Evolutionary conservation across 1,140 invertebrate genomes (phyloP).

Genomic region (Bradynema listronoti): DNA sequence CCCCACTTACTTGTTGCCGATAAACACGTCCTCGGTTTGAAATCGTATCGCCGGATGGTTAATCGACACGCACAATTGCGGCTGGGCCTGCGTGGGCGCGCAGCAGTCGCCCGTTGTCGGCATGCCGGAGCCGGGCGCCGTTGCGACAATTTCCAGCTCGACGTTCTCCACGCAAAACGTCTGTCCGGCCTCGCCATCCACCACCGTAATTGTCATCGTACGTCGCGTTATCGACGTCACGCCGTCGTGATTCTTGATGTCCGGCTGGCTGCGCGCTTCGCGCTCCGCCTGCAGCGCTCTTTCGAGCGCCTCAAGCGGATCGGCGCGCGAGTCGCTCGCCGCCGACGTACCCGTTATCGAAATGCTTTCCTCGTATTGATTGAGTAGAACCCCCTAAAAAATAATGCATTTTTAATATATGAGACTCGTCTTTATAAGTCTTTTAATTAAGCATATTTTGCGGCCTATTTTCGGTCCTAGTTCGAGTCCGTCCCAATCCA

Average conservation of each 20-base stretch:
- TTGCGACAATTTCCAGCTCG: background rate
- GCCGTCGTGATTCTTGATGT: background rate
- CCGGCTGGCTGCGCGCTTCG: too few species aligned
- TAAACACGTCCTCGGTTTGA: conserved; percentile 15
- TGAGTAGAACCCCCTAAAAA: conserved; percentile 11
- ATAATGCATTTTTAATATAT: background rate
- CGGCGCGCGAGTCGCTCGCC: background rate
- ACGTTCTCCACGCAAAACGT: background rate
- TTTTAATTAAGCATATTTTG: too few species aligned
- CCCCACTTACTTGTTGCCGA: conserved; percentile 12
- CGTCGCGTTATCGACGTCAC: conserved; percentile 1
- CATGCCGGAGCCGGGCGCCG: too few species aligned
- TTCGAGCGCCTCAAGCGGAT: background rate
- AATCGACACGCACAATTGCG: conserved; percentile 10
- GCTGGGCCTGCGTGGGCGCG: background rate
- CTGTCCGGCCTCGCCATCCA: conserved; percentile 11
- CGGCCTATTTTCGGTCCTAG: too few species aligned
- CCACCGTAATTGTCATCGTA: conserved; percentile 11
- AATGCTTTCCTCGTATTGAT: conserved; percentile 11
- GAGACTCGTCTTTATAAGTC: too few species aligned
- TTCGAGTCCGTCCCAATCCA: too few species aligned
- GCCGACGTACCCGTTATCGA: conserved; percentile 7
- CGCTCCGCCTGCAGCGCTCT: too few species aligned
- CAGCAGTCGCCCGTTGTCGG: too few species aligned
- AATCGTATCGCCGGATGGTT: conserved; percentile 19